Conservation (phyloP, 2,888 invertebrate genomes). For the Phyllotreta striolata region DNA sequence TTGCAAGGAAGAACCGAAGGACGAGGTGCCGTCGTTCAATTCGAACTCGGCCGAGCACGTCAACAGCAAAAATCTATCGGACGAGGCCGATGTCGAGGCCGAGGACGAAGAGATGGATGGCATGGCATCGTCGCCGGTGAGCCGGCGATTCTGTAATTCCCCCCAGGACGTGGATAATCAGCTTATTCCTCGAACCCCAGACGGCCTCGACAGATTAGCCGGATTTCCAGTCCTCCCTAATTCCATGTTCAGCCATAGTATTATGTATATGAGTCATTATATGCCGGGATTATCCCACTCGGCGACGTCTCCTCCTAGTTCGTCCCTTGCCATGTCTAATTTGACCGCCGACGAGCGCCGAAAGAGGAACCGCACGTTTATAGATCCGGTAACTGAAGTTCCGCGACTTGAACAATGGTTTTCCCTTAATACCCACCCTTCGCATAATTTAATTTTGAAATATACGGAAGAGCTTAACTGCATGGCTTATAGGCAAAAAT, state of each 20-base stretch:
- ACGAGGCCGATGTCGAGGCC: constrained; percentile 67
- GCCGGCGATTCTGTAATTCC: constrained; percentile 53
- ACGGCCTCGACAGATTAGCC: constrained; percentile 60
- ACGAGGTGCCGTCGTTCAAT: constrained; percentile 53
- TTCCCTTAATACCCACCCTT: constrained; percentile 96
- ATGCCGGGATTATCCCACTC: constrained; percentile 69
- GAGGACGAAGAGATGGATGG: constrained; percentile 61
- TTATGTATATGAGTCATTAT: constrained; percentile 93
- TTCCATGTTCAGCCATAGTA: constrained; percentile 88
- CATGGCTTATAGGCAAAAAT: constrained; percentile 97
- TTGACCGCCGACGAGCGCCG: constrained; percentile 84
- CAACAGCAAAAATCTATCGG: constrained; percentile 64
- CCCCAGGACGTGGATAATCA: constrained; percentile 54
- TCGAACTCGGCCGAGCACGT: constrained; percentile 65
- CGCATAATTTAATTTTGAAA: constrained; percentile 95
- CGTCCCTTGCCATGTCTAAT: constrained; percentile 67
- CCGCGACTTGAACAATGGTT: constrained; percentile 96
- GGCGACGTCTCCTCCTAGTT: constrained; percentile 66
- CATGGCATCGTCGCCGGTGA: constrained; percentile 41
- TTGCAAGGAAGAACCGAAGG: constrained; percentile 55
- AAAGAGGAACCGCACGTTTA: constrained; percentile 97
- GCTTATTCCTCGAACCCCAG: constrained; percentile 53
- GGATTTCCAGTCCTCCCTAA: constrained; percentile 84
- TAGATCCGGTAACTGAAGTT: constrained; percentile 98
- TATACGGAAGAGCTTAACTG: constrained; percentile 97